phyloP scores from a whole-genome alignment of 2,113 vertebrate species.

The Asarcornis scutulata region DNA sequence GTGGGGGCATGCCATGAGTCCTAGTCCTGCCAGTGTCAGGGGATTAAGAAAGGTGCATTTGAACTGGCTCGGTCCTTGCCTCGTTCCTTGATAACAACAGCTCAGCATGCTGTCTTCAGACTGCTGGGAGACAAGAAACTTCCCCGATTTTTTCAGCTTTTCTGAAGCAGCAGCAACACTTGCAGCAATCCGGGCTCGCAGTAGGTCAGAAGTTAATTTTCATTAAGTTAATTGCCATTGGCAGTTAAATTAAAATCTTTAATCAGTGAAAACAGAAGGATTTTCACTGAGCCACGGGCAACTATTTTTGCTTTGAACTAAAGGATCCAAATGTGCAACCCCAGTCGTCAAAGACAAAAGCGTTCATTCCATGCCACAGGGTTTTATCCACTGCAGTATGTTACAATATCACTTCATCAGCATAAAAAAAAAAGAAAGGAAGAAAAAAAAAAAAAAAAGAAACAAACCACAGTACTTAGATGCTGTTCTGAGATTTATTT shows the following conservation, averaged over 20 bases:
- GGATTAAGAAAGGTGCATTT: neutral
- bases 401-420: slow-evolving; percentile 2
- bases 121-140: neutral
- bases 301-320: neutral
- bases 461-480: neutral
- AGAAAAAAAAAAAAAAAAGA: neutral
- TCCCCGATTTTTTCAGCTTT: neutral
- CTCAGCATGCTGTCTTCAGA: neutral
- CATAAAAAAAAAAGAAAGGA: neutral
- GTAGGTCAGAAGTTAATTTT: neutral
- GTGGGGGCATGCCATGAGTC: neutral
- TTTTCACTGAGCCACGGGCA: neutral
- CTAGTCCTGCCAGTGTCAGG: neutral
- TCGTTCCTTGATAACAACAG: fast-evolving
- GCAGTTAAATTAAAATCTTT: neutral
- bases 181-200: neutral
- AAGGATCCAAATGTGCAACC: neutral
- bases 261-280: neutral
- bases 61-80: neutral
- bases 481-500: neutral
- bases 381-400: neutral
- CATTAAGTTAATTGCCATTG: neutral
- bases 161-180: neutral
- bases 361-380: neutral
- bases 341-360: neutral